phyloP scores from a whole-genome alignment of 2,888 invertebrate species.

The Lumbricus terrestris region DNA sequence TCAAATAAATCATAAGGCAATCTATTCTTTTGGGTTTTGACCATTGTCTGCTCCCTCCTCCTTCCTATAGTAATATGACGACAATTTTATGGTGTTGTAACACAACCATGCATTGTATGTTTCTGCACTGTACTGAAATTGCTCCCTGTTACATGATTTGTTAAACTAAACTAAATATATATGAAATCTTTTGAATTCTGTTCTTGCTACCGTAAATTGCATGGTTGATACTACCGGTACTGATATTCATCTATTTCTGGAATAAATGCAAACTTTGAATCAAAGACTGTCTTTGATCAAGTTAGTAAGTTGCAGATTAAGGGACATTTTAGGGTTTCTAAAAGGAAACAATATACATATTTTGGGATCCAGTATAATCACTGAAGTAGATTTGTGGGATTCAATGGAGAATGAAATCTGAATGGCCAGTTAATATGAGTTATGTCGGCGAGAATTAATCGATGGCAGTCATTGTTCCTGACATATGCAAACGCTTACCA shows the following conservation, averaged over 20 bases:
- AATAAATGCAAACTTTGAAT: background rate
- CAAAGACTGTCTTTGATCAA: background rate
- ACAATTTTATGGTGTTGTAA: too few species aligned
- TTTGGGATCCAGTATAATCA: background rate
- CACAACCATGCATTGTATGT: background rate
- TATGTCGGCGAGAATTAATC: background rate
- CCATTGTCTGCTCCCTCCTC: background rate
- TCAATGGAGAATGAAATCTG: background rate
- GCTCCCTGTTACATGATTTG: background rate
- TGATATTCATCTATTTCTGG: background rate
- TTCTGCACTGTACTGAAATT: background rate
- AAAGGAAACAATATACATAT: background rate
- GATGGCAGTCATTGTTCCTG: background rate
- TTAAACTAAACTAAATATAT: background rate
- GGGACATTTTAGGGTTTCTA: background rate
- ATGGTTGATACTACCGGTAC: background rate
- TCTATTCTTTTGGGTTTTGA: too few species aligned
- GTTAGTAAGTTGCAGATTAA: background rate
- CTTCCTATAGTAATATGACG: background rate
- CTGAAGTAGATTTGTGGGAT: background rate
- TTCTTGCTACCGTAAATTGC: background rate
- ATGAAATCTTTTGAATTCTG: background rate
- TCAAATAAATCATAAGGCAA: background rate
- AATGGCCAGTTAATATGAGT: background rate
- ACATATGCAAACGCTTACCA: slow-evolving; percentile 3